Evolutionary conservation across 1,140 invertebrate genomes (phyloP).

Genomic region (Drusus annulatus): DNA sequence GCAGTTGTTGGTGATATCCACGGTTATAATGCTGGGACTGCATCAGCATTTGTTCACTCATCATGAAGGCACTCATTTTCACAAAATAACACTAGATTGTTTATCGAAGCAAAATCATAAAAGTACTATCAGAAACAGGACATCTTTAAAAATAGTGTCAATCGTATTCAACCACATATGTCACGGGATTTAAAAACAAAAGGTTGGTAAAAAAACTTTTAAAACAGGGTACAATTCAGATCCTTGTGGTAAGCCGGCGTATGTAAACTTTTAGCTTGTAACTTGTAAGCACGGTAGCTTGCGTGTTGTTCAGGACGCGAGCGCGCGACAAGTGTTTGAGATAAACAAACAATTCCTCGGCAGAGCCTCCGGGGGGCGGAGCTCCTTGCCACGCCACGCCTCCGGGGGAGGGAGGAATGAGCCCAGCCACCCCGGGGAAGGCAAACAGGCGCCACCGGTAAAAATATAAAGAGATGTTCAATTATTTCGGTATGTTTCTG

Average conservation of each 20-base stretch:
- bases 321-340: slow-evolving; percentile 34
- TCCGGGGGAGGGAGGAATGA: not conserved
- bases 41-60: slow-evolving; percentile 44
- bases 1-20: slow-evolving; percentile 39
- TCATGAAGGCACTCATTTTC: slow-evolving; percentile 43
- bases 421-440: not conserved
- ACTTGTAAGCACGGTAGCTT: not conserved
- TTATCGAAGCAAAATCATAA: slow-evolving; percentile 29
- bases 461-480: slow-evolving; percentile 4
- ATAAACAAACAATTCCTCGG: slow-evolving; percentile 37
- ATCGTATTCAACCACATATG: not conserved
- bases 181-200: not conserved
- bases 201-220: not conserved
- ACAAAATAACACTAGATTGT: slow-evolving; percentile 4
- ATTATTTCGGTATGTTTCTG: too few species aligned
- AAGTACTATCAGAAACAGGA: not conserved
- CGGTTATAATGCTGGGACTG: slow-evolving; percentile 41
- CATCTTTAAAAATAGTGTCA: not conserved
- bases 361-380: not conserved
- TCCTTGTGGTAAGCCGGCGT: not conserved
- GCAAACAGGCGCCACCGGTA: slow-evolving; percentile 20
- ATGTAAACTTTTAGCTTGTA: not conserved
- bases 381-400: slow-evolving; percentile 10
- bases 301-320: not conserved
- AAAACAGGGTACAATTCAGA: not conserved